Evolutionary conservation across 1,140 invertebrate genomes (phyloP), one percentile per base, ranked within the genome.

Genomic region (Delia radicum): DNA sequence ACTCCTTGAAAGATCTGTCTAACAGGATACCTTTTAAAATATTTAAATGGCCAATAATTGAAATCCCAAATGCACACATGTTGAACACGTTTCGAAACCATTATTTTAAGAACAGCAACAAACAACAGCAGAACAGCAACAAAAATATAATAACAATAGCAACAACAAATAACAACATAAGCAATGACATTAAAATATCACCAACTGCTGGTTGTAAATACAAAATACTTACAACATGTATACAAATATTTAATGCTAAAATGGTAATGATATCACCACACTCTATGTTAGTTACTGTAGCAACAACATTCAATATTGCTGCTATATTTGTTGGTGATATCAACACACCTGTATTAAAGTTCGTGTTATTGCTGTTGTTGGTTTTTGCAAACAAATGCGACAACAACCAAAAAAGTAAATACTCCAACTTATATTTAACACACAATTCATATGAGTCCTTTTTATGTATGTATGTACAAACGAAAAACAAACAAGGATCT

Each of bases 61-160:
- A 77, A 77, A 77, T 77, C 76, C 76, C 48, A 73, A 77, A 74
- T 77, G 76, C 48, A 77, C 48, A 74, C 55, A 72, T 48, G 31
- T 72, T 62, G 73, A 69, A 63, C 76, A 77, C 76, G 76, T 77
- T 77, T 73, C 73, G 75, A 77, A 77, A 37, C 76, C 74, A 77
- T 77, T 74, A 77, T 75, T 77, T 77, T 33, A 77, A 75, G 73
- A 77, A 55, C 29, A 62, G n/a, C n/a, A 63, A 18, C 63, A 62
- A 33, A 61, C n/a, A 24, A 74, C 61, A 26, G 26, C 13, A 27
- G 7, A 37, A 46, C 29, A 65, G 37, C 55, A 76, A 73, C 3
- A n/a, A n/a, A n/a, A n/a, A n/a, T n/a, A n/a, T n/a, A 42, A 61
- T 24, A 55, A 74, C 73, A 74, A 31, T 33, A n/a, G n/a, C 18